phyloP scores from a whole-genome alignment of 2,113 vertebrate species.

The Paracanthobrama guichenoti region DNA sequence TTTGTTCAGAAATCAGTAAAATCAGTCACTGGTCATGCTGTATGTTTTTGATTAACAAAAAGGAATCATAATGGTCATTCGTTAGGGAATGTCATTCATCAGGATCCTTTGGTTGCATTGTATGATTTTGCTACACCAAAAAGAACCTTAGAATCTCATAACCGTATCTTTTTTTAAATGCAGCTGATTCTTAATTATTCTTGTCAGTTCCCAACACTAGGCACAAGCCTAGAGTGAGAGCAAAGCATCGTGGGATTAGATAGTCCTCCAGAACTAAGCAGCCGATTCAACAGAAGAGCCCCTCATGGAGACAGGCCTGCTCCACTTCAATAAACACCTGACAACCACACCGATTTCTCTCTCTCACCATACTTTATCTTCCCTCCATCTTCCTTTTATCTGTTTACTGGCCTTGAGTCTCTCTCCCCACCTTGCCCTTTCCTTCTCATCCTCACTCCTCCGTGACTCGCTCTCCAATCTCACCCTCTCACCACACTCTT shows the following conservation, averaged over 20 bases:
- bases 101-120: background rate
- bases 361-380: background rate
- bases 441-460: background rate
- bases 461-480: background rate
- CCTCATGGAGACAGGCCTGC: background rate
- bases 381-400: slow-evolving; percentile 11
- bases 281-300: slow-evolving; percentile 22
- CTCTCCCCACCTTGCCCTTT: background rate
- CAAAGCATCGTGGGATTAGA: slow-evolving; percentile 32
- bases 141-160: background rate
- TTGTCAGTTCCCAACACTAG: background rate
- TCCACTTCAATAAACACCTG: slow-evolving; percentile 36
- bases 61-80: too few species aligned
- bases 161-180: background rate
- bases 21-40: too few species aligned
- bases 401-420: background rate
- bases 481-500: slow-evolving; percentile 4
- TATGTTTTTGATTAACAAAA: too few species aligned
- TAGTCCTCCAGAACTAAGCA: slow-evolving; percentile 27
- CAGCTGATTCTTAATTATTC: background rate
- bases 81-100: too few species aligned
- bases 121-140: background rate
- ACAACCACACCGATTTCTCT: slow-evolving; percentile 31
- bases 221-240: background rate
- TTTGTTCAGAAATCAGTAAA: too few species aligned